Conservation (phyloP, 2,888 invertebrate species). For the Scrobipalpa atriplicella region DNA sequence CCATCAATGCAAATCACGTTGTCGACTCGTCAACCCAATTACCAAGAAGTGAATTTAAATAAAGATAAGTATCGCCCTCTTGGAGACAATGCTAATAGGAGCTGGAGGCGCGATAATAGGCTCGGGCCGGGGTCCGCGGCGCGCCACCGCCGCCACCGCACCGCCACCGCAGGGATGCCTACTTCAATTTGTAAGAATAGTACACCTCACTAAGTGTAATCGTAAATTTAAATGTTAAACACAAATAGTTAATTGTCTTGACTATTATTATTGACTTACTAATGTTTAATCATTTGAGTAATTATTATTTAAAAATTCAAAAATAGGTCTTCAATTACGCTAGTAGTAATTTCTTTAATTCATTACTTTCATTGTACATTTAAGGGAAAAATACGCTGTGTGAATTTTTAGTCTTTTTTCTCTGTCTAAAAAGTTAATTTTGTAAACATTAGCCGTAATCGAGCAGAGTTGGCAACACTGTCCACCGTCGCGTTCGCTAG, state of each 20-base stretch:
- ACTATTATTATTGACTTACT: too few species aligned
- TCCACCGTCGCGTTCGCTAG: conserved; percentile 46
- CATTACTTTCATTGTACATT: too few species aligned
- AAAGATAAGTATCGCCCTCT: conserved; percentile 83
- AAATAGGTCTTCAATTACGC: too few species aligned
- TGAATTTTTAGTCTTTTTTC: too few species aligned
- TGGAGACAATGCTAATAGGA: conserved; percentile 82
- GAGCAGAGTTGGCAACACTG: conserved; percentile 1
- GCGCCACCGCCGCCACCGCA: conserved; percentile 43
- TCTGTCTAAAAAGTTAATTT: background rate
- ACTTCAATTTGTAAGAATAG: background rate
- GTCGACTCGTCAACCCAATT: conserved; percentile 83
- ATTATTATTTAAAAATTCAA: too few species aligned
- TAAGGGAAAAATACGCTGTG: too few species aligned
- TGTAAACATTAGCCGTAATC: background rate
- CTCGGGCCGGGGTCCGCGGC: conserved; percentile 68
- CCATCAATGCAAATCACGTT: conserved; percentile 83
- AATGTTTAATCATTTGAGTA: too few species aligned
- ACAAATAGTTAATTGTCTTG: too few species aligned
- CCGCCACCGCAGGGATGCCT: conserved; percentile 40
- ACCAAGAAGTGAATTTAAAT: conserved; percentile 83
- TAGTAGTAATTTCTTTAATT: too few species aligned
- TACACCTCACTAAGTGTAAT: too few species aligned
- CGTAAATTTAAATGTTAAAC: too few species aligned
- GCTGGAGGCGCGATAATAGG: conserved; percentile 80